A percentile compares a stretch with the other conserved stretches of the same genome.
These are phyloP conservation scores for Thyatira batis DNA, from an alignment of 2,888 invertebrate species.

Conservation along the genomic window DNA sequence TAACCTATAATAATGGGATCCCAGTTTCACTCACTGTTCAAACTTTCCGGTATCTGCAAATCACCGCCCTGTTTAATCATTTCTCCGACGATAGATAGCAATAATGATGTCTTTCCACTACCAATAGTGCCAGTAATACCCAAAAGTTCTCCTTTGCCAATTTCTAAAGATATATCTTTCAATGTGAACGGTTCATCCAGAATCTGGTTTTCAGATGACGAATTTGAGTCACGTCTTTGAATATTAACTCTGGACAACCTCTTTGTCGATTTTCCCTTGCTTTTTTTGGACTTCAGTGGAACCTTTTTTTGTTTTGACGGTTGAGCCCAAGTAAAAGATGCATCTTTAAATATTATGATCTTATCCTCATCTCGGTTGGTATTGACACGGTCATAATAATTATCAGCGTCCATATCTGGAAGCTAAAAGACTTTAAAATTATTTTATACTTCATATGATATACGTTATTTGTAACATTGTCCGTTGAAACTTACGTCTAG, in stretches of 20 bases:
- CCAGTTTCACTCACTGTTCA: slow-evolving; percentile 76
- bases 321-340: slow-evolving; percentile 83
- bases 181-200: slow-evolving; percentile 59
- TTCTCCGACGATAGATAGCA: slow-evolving; percentile 93
- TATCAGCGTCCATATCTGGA: slow-evolving; percentile 83
- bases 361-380: slow-evolving; percentile 78
- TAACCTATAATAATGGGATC: too few relatives aligned
- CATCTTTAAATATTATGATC: slow-evolving; percentile 82
- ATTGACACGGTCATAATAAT: slow-evolving; percentile 83
- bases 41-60: slow-evolving; percentile 86
- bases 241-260: slow-evolving; percentile 49
- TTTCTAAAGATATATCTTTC: slow-evolving; percentile 58
- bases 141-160: slow-evolving; percentile 87
- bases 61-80: slow-evolving; percentile 87
- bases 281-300: slow-evolving; percentile 57
- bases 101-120: slow-evolving; percentile 93
- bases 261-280: slow-evolving; percentile 78
- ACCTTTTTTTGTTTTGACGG: slow-evolving; percentile 52
- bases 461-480: slow-evolving; percentile 6
- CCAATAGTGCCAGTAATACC: slow-evolving; percentile 95
- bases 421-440: slow-evolving; percentile 64
- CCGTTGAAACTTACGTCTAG: slow-evolving; percentile 83
- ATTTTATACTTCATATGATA: not conserved
- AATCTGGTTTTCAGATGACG: slow-evolving; percentile 45
- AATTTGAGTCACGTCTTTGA: slow-evolving; percentile 56